Evolutionary conservation across 1,140 invertebrate genomes (phyloP).

Genomic region (Atta colombica): DNA sequence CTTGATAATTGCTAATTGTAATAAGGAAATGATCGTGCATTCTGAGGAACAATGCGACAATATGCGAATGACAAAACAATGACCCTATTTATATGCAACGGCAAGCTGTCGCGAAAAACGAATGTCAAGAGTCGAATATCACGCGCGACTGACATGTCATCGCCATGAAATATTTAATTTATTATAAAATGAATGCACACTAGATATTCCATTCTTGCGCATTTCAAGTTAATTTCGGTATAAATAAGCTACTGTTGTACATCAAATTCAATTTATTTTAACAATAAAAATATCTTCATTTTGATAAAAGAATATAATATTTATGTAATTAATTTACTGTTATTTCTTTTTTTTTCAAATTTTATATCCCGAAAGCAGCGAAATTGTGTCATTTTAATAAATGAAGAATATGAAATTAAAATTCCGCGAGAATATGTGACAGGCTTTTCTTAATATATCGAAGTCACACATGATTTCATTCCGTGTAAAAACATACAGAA

Average conservation of each 20-base stretch:
- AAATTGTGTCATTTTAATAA: conserved; percentile 25
- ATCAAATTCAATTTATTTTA: conserved; percentile 18
- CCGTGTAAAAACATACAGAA: neutral
- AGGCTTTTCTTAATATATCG: neutral
- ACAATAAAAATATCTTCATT: conserved; percentile 11
- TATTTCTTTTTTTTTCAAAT: neutral
- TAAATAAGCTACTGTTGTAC: neutral
- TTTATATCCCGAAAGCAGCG: neutral
- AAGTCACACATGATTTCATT: neutral
- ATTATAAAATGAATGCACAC: neutral
- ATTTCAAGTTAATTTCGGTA: conserved; percentile 20
- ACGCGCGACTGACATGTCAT: neutral
- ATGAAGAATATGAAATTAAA: conserved; percentile 3
- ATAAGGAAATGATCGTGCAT: conserved; percentile 2
- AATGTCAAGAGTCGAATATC: neutral
- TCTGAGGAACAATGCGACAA: neutral
- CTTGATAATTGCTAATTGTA: neutral
- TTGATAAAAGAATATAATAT: neutral
- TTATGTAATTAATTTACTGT: conserved; percentile 15
- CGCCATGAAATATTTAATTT: conserved; percentile 10
- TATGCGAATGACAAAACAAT: neutral
- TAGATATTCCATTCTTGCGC: neutral
- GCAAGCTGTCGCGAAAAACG: neutral
- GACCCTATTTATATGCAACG: neutral
- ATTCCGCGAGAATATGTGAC: neutral